Conservation (phyloP, 2,888 invertebrate genomes). For the Sussaba pulchella region DNA sequence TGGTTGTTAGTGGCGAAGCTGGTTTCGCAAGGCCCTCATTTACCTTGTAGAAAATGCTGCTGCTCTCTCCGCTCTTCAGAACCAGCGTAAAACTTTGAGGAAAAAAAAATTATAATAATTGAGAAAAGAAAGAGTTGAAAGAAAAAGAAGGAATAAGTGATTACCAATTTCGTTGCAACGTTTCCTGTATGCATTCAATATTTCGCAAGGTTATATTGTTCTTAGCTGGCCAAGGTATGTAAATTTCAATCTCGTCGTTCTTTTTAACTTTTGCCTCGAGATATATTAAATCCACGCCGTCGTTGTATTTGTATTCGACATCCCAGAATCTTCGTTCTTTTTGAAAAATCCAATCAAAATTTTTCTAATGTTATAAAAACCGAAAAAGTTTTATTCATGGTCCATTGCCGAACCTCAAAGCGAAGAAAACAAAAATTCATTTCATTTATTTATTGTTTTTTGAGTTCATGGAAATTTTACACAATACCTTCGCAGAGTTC, state of each 20-base stretch:
- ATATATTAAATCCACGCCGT: conserved; percentile 82
- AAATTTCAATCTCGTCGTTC: conserved; percentile 79
- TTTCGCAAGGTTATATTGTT: conserved; percentile 81
- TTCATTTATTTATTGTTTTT: conserved; percentile 1
- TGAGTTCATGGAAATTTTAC: not conserved
- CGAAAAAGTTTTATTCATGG: not conserved
- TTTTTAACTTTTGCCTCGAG: conserved; percentile 83
- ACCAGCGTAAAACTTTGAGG: conserved; percentile 79
- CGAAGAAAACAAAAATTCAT: too few relatives aligned
- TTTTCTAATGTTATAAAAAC: too few relatives aligned
- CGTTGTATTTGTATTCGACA: conserved; percentile 83
- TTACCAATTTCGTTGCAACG: conserved; percentile 78
- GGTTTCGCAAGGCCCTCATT: conserved; percentile 79
- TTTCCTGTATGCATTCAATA: conserved; percentile 84
- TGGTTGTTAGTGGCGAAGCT: conserved; percentile 74
- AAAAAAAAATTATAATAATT: conserved; percentile 31
- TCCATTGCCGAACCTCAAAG: not conserved
- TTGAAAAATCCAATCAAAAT: conserved; percentile 67
- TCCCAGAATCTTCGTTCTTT: conserved; percentile 84
- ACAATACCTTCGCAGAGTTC: conserved; percentile 86
- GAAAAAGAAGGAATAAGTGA: not conserved
- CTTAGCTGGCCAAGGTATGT: conserved; percentile 83
- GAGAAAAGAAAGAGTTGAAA: not conserved
- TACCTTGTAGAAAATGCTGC: conserved; percentile 79
- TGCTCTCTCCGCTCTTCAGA: conserved; percentile 80